Conservation (phyloP, 1,140 invertebrate genomes). For the Scaptomyza graminum region DNA sequence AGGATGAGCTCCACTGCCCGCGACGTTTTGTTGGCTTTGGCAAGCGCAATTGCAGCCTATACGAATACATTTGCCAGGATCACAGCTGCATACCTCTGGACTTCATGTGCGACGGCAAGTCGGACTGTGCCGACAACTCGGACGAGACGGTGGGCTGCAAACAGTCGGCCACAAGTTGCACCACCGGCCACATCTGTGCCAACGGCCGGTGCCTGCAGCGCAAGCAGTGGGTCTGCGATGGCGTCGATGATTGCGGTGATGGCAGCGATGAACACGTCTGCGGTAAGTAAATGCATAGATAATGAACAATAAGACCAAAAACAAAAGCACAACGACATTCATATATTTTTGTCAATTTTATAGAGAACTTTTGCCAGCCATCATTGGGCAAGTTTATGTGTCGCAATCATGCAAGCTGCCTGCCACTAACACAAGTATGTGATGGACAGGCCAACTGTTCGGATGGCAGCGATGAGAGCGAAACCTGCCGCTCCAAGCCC, state of each 20-base stretch:
- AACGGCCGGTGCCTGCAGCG: slow-evolving; percentile 72
- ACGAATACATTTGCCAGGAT: slow-evolving; percentile 86
- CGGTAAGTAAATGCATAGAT: slow-evolving; percentile 83
- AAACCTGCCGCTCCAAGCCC: slow-evolving; percentile 58
- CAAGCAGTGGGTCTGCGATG: slow-evolving; percentile 75
- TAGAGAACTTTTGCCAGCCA: slow-evolving; percentile 49
- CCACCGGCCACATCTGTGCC: slow-evolving; percentile 60
- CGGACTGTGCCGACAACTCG: slow-evolving; percentile 91
- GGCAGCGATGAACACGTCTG: slow-evolving; percentile 88
- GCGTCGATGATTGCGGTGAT: slow-evolving; percentile 87
- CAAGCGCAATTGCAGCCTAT: slow-evolving; percentile 82
- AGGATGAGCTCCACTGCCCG: slow-evolving; percentile 83
- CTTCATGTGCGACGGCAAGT: slow-evolving; percentile 89
- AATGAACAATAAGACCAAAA: no score
- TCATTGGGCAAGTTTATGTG: slow-evolving; percentile 70
- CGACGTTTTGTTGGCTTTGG: slow-evolving; percentile 8
- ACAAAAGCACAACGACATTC: no score
- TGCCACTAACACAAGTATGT: slow-evolving; percentile 86
- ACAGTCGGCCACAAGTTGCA: slow-evolving; percentile 53
- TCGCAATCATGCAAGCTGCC: slow-evolving; percentile 84
- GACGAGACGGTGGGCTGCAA: slow-evolving; percentile 88
- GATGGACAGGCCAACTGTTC: slow-evolving; percentile 84
- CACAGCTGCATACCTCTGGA: slow-evolving; percentile 87
- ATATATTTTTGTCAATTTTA: no score
- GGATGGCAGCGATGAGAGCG: slow-evolving; percentile 83